phyloP scores from a whole-genome alignment of 2,888 invertebrate species.

The Agrilus biguttatus region DNA sequence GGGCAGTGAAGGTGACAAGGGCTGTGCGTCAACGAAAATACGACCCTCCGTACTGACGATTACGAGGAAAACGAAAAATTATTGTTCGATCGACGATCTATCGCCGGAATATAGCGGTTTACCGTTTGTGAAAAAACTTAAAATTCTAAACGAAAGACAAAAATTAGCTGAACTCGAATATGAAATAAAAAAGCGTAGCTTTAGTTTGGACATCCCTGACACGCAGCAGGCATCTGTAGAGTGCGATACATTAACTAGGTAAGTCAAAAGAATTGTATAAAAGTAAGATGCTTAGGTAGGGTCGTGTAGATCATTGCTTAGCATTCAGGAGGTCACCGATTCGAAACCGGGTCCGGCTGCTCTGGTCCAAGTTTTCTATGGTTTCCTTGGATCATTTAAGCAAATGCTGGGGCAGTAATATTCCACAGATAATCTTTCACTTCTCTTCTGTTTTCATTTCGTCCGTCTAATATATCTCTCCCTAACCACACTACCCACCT shows the following conservation, averaged over 20 bases:
- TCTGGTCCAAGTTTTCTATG: too few species aligned
- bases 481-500: too few species aligned
- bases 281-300: too few species aligned
- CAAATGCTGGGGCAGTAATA: too few species aligned
- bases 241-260: conserved; percentile 46
- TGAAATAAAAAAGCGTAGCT: conserved; percentile 61
- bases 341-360: too few species aligned
- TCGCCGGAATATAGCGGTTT: conserved; percentile 77
- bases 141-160: conserved; percentile 77
- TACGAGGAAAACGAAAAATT: conserved; percentile 44
- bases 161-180: conserved; percentile 71
- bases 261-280: too few species aligned
- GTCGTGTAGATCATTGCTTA: too few species aligned
- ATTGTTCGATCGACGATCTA: conserved; percentile 72
- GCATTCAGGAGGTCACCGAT: too few species aligned
- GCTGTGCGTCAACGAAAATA: conserved; percentile 8
- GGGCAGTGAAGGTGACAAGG: conserved; percentile 1
- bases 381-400: too few species aligned
- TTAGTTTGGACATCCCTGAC: conserved; percentile 60
- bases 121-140: conserved; percentile 77
- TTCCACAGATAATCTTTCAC: too few species aligned
- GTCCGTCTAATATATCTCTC: too few species aligned
- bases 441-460: too few species aligned
- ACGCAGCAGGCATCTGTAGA: conserved; percentile 34
- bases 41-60: conserved; percentile 21